Evolutionary conservation across 2,113 vertebrate species (phyloP).

Genomic region (Daubentonia madagascariensis): DNA sequence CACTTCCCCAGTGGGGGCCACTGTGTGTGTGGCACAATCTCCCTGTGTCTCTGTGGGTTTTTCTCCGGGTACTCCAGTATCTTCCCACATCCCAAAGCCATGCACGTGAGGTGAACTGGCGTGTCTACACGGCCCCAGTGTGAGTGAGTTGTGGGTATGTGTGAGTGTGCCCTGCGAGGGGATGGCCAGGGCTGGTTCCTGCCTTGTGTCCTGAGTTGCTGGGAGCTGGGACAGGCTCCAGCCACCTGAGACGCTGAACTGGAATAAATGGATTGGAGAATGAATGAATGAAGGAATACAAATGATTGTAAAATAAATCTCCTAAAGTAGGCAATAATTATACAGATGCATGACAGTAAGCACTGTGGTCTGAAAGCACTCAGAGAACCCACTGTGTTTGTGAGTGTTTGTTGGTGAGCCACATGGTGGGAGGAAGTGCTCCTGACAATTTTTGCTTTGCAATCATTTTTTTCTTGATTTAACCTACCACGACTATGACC

Average conservation of each 20-base stretch:
- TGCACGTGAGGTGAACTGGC: background rate
- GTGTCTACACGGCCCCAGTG: background rate
- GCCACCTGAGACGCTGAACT: background rate
- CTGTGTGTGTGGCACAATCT: background rate
- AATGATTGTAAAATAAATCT: background rate
- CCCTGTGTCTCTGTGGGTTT: background rate
- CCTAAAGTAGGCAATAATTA: background rate
- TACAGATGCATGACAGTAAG: background rate
- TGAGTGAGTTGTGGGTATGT: background rate
- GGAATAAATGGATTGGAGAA: background rate
- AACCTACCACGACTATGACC: background rate
- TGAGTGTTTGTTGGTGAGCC: background rate
- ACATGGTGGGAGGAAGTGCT: background rate
- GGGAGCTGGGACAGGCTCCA: background rate
- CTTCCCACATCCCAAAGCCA: background rate
- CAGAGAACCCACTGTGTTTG: background rate
- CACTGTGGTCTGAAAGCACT: background rate
- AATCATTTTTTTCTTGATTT: background rate
- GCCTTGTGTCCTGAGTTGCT: background rate
- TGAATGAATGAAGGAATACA: background rate
- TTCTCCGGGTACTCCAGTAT: background rate
- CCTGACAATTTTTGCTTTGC: background rate
- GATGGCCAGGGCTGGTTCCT: background rate
- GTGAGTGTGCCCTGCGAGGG: background rate
- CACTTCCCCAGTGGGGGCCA: background rate